Base-by-base conservation (phyloP, 1,140 invertebrate genomes). In the Drosophila navojoa region DNA sequence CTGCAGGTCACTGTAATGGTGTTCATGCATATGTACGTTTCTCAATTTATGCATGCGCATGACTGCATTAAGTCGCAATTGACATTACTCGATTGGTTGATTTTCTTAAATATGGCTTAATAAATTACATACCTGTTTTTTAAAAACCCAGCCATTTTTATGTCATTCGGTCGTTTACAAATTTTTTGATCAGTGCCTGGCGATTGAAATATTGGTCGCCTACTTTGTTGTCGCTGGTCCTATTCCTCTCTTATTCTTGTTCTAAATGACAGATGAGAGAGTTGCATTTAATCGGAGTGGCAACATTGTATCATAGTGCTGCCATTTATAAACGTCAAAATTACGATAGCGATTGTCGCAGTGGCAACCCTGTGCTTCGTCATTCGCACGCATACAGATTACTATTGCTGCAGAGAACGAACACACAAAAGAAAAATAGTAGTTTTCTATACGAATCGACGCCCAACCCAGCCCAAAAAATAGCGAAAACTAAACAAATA, bases 351-450 rank as follows among this genome's bases (percentile, higher is more conserved):
- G 49, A 72, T 58, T 58, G 50, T 27, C 61, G 4, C 9, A 47
- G 68, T 80, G 78, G 77, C 78, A 81, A 80, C 78, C 38, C 77
- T 60, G 35, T 76, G 77, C 73, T 68, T 81, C 73, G 78, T 81
- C 73, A 81, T 79, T 81, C 68, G 78, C 67, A 80, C 77, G 78
- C 78, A 80, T 76, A 80, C 77, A 79, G 71, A 76, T 71, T 66
- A 53, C 73, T 59, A 66, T 61, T 72, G 79, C 74, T 81, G 79
- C 50, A 77, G 71, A 77, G 79, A 81, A 72, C 69, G 64, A 73
- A 77, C 81, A 85, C 74, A 77, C 73, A 78, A 86, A 85, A 85
- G 84, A 79, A 85, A 80, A 85, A 81, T 81, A 86, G 63, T 86
- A 84, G 81, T 84, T 86, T 75, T 86, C 68, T 82, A 68, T 86